Evolutionary conservation across 2,888 invertebrate species (phyloP).

Genomic region (Exephanes ischioxanthus): DNA sequence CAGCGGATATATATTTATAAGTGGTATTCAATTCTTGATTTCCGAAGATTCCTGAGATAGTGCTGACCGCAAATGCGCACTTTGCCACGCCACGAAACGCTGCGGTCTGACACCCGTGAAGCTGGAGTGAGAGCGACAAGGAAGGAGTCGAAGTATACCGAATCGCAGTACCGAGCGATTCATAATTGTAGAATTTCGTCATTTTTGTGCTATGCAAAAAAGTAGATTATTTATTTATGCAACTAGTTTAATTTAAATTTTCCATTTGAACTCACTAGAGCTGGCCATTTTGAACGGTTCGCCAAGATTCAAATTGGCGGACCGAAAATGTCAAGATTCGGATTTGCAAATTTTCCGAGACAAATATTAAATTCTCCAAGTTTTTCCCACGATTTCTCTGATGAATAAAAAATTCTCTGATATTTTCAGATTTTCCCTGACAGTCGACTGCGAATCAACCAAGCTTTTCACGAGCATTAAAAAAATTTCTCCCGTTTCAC

Average conservation of each 20-base stretch:
- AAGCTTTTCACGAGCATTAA: neutral
- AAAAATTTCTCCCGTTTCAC: neutral
- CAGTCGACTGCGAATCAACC: neutral
- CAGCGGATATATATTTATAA: neutral
- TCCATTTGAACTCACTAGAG: neutral
- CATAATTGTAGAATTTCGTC: constrained; percentile 9
- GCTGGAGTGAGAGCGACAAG: constrained; percentile 29
- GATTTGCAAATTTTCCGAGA: neutral
- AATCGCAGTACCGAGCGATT: constrained; percentile 41
- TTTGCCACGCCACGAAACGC: constrained; percentile 48
- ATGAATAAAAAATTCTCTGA: neutral
- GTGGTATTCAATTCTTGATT: constrained; percentile 33
- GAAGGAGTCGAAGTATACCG: constrained; percentile 14
- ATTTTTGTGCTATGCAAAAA: neutral
- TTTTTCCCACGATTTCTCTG: too few species aligned
- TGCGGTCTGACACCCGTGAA: constrained; percentile 57
- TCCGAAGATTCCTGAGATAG: constrained; percentile 41
- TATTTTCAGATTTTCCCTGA: neutral
- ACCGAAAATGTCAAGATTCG: neutral
- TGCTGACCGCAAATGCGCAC: constrained; percentile 54
- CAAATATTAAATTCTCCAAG: too few species aligned
- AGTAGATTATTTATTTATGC: neutral
- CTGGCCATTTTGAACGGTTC: too few species aligned
- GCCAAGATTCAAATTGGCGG: neutral
- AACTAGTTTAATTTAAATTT: neutral